Conservation (phyloP, 1,140 invertebrate genomes). For the Cephus cinctus region DNA sequence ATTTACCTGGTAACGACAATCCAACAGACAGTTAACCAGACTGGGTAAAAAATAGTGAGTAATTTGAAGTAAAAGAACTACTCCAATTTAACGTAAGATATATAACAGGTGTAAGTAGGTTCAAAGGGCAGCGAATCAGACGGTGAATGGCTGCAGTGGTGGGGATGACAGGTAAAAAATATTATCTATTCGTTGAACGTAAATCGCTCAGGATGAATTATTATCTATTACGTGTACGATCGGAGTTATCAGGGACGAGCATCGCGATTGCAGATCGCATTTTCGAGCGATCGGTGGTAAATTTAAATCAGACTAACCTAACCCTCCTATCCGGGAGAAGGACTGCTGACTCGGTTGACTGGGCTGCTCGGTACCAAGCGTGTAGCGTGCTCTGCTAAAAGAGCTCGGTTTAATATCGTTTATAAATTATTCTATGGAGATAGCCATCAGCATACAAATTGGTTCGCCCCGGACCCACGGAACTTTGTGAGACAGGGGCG, state of each 20-base stretch:
- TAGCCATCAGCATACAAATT: slow-evolving; percentile 44
- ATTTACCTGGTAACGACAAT: no score
- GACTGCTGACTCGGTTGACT: slow-evolving; percentile 7
- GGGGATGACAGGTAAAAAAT: no score
- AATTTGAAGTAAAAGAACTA: no score
- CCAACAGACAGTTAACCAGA: no score
- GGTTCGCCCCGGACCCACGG: slow-evolving; percentile 23
- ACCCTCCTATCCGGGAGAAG: not conserved
- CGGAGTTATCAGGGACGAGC: no score
- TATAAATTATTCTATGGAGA: slow-evolving; percentile 40
- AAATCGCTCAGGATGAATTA: not conserved
- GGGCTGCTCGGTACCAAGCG: slow-evolving; percentile 28
- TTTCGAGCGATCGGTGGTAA: not conserved
- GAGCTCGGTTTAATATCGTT: slow-evolving; percentile 39
- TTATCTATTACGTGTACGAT: no score
- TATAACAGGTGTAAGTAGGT: no score
- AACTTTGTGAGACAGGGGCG: not conserved
- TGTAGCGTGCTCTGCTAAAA: slow-evolving; percentile 26
- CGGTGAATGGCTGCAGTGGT: no score
- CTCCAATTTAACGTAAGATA: no score
- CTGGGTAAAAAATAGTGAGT: no score
- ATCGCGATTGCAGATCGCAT: not conserved
- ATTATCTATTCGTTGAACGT: no score
- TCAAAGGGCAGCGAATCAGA: no score
- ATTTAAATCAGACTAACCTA: slow-evolving; percentile 12